Percentiles rank a stretch among this genome's conserved stretches.
These are phyloP conservation scores for Leucoraja erinaceus DNA, from an alignment of 2,113 vertebrate species.

Conservation along the genomic window DNA sequence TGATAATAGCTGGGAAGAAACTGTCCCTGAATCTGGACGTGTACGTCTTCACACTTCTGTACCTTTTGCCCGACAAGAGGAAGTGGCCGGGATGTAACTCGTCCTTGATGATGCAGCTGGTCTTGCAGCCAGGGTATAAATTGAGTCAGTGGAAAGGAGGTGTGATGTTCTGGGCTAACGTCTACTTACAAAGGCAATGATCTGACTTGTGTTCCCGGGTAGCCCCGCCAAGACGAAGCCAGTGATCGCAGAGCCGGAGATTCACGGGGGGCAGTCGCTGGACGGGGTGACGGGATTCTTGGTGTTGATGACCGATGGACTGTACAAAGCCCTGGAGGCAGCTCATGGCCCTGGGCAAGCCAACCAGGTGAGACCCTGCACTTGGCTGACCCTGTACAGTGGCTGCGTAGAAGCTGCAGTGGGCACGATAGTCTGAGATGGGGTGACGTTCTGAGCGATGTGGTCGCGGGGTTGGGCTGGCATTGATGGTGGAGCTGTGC, in stretches of 20 bases:
- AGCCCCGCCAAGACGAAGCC: constrained; percentile 83
- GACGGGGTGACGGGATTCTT: constrained; percentile 85
- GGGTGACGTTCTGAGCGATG: neutral
- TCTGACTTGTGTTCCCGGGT: constrained; percentile 35
- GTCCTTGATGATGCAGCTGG: too few species aligned
- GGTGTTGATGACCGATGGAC: constrained; percentile 89
- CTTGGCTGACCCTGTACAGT: too few species aligned
- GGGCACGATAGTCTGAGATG: neutral
- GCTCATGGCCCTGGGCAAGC: constrained; percentile 90
- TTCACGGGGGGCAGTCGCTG: constrained; percentile 76
- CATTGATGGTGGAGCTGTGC: too few species aligned
- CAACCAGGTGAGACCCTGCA: constrained; percentile 72
- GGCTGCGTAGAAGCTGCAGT: neutral
- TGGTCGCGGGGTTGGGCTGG: neutral
- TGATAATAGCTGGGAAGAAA: too few species aligned
- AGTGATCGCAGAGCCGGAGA: constrained; percentile 85
- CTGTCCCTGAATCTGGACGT: too few species aligned
- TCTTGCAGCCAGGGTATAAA: too few species aligned
- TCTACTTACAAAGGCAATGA: neutral
- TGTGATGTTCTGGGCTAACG: too few species aligned
- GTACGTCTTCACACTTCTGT: too few species aligned
- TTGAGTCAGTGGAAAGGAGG: too few species aligned
- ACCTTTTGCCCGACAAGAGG: too few species aligned
- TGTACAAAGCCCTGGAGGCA: constrained; percentile 87
- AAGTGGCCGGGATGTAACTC: too few species aligned